Evolutionary conservation across 1,140 invertebrate species (phyloP).

Genomic region (Pogonomyrmex californicus): DNA sequence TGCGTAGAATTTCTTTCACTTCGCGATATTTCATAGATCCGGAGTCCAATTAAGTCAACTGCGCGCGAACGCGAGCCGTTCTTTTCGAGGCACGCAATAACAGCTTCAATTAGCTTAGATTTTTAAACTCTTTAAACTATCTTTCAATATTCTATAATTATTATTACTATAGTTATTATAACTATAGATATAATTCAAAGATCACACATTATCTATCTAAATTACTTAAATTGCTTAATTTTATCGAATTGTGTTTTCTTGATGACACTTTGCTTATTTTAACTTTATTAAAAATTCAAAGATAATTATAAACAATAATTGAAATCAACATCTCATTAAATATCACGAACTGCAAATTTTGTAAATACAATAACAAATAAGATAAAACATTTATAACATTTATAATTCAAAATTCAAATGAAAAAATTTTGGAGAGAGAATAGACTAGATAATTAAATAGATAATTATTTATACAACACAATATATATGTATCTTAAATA

Average conservation of each 20-base stretch:
- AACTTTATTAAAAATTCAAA: background rate
- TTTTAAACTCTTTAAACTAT: background rate
- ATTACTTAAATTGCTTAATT: background rate
- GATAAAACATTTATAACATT: background rate
- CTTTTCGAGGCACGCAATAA: background rate
- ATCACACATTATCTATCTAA: background rate
- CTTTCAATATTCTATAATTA: background rate
- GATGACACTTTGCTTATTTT: background rate
- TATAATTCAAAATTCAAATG: background rate
- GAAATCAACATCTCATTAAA: background rate
- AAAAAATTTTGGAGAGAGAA: no score
- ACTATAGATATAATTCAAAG: background rate
- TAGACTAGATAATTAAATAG: no score
- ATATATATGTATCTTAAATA: no score
- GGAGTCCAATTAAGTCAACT: conserved; percentile 36
- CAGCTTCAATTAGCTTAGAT: conserved; percentile 20
- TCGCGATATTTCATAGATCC: conserved; percentile 26
- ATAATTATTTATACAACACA: no score
- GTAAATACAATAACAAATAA: background rate
- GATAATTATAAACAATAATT: background rate
- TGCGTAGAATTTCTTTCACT: conserved; percentile 24
- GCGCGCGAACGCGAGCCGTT: background rate
- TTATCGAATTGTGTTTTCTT: background rate
- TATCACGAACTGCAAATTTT: background rate
- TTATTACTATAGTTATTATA: no score